Percentiles rank a stretch among this genome's conserved stretches.
phyloP scores from a whole-genome alignment of 2,797 vertebrate genomes.

The Hydrolagus colliei region DNA sequence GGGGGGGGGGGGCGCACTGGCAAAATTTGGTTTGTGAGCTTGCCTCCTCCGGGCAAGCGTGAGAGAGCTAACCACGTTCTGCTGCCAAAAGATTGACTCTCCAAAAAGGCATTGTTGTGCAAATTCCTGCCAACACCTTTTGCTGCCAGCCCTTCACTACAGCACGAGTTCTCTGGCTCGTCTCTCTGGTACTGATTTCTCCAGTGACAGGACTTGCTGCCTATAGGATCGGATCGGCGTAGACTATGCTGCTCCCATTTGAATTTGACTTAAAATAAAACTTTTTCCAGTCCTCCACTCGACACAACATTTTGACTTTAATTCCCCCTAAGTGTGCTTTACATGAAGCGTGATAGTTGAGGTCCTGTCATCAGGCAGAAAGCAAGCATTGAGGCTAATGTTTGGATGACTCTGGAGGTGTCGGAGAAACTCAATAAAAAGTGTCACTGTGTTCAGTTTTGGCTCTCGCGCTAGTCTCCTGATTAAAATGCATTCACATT shows the following conservation, averaged over 20 bases:
- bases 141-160: neutral
- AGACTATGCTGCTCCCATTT: neutral
- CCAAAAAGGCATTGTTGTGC: too few species aligned
- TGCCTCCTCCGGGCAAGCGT: too few species aligned
- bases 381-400: neutral
- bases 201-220: neutral
- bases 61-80: too few species aligned
- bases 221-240: neutral
- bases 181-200: neutral
- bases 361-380: neutral
- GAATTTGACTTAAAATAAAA: neutral
- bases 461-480: neutral
- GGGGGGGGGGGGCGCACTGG: too few species aligned
- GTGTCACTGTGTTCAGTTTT: neutral
- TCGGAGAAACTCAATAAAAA: slow-evolving; percentile 12
- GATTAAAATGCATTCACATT: neutral
- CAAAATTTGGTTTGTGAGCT: too few species aligned
- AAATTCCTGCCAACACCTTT: neutral
- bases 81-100: neutral
- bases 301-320: slow-evolving; percentile 3
- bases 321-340: neutral
- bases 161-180: neutral
- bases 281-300: neutral
- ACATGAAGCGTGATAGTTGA: too few species aligned
- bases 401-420: neutral